phyloP scores from a whole-genome alignment of 2,888 invertebrate species.

The Drosophila leonis region DNA sequence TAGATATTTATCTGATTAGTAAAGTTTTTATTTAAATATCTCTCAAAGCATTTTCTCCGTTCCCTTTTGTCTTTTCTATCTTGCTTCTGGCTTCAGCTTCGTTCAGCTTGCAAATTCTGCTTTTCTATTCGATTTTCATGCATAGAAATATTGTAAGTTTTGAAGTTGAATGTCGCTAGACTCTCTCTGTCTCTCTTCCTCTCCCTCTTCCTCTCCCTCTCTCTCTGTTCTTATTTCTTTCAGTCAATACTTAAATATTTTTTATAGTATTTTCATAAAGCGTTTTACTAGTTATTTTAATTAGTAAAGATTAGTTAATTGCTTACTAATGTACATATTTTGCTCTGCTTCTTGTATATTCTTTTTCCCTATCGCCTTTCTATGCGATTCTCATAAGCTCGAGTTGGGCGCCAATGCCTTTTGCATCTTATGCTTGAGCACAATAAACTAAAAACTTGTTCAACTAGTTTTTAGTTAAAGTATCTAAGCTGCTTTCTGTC shows the following conservation, averaged over 20 bases:
- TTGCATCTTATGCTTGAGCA: neutral
- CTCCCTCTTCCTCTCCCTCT: neutral
- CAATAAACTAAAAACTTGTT: neutral
- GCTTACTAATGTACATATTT: neutral
- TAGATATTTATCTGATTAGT: too few species aligned
- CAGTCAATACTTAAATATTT: too few species aligned
- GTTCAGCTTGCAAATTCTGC: neutral
- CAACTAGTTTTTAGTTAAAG: neutral
- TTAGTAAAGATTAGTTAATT: neutral
- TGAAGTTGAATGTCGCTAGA: neutral
- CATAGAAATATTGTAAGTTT: neutral
- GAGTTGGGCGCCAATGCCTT: too few species aligned
- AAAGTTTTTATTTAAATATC: neutral
- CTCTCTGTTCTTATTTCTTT: neutral
- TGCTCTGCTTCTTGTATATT: neutral
- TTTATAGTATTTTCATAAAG: neutral
- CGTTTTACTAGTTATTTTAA: too few species aligned
- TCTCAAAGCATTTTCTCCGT: neutral
- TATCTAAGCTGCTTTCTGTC: neutral
- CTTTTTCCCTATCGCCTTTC: neutral
- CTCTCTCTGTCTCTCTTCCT: neutral
- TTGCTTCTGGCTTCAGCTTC: neutral
- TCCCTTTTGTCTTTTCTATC: neutral
- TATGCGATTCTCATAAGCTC: too few species aligned
- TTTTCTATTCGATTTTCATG: neutral